phyloP scores from a whole-genome alignment of 2,797 vertebrate genomes.

The Arnoldichthys spilopterus region DNA sequence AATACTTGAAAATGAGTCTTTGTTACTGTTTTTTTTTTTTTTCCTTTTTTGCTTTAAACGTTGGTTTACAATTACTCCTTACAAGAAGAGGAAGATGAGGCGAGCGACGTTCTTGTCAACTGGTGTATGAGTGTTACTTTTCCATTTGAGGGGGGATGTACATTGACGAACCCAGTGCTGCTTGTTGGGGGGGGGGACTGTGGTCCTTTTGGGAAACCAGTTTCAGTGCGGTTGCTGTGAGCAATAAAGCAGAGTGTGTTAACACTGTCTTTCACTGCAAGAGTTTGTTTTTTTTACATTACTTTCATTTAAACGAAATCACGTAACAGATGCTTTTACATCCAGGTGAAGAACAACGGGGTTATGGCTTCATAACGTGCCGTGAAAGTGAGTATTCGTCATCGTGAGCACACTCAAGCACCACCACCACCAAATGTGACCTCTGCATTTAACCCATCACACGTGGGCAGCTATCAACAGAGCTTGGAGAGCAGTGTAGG shows the following conservation, averaged over 20 bases:
- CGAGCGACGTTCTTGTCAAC: not conserved
- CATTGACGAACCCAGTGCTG: not conserved
- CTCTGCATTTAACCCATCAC: too few species aligned
- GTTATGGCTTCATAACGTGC: too few species aligned
- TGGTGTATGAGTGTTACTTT: conserved; percentile 1
- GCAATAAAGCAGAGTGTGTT: conserved; percentile 35
- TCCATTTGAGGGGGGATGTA: not conserved
- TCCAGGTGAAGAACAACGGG: too few species aligned
- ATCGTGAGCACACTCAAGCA: too few species aligned
- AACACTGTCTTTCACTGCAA: not conserved
- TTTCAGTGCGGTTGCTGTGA: conserved; percentile 17
- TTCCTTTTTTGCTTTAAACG: not conserved
- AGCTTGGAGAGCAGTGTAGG: too few species aligned
- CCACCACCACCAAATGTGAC: too few species aligned
- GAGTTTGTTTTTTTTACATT: not conserved
- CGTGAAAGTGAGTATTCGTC: too few species aligned
- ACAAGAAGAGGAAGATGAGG: not conserved
- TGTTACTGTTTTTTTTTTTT: not conserved
- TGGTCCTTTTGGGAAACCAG: conserved; percentile 6
- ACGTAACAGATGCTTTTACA: too few species aligned
- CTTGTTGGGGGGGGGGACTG: conserved; percentile 7
- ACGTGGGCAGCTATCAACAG: too few species aligned
- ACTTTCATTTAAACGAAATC: too few species aligned
- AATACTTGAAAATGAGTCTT: conserved; percentile 5
- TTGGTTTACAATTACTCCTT: conserved; percentile 14